Conservation (phyloP, 2,888 invertebrate species). For the Cryptops parisi region DNA sequence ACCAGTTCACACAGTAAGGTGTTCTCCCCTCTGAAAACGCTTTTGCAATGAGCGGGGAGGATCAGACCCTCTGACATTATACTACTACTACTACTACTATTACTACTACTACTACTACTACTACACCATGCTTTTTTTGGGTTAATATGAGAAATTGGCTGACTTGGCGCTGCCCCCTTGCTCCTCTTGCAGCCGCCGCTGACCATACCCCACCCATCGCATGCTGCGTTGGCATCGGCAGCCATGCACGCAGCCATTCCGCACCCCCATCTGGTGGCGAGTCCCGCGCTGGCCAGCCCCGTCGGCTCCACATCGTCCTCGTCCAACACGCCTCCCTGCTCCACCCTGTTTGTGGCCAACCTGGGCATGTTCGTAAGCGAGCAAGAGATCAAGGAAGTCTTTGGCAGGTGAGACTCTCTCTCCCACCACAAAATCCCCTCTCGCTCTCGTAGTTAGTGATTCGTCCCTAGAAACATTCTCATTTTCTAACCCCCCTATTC, state of each 20-base stretch:
- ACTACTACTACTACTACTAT: too few relatives aligned
- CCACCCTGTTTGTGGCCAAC: constrained; percentile 96
- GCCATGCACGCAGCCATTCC: constrained; percentile 58
- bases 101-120: too few relatives aligned
- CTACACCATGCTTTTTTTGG: too few relatives aligned
- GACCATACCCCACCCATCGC: constrained; percentile 44
- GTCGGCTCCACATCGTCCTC: constrained; percentile 56
- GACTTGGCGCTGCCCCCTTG: not conserved
- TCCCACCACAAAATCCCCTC: not conserved
- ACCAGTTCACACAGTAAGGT: too few relatives aligned
- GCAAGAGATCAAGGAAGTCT: constrained; percentile 95
- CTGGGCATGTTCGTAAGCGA: constrained; percentile 95
- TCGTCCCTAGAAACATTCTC: not conserved
- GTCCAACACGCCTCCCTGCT: constrained; percentile 66
- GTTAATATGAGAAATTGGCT: too few relatives aligned
- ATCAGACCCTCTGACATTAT: too few relatives aligned
- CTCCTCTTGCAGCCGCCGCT: constrained; percentile 38
- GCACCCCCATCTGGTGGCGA: constrained; percentile 63
- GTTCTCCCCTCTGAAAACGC: too few relatives aligned
- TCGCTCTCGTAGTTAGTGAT: not conserved
- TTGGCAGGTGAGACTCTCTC: constrained; percentile 62
- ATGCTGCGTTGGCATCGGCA: constrained; percentile 41
- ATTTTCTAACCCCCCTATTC: not conserved
- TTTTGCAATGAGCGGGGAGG: too few relatives aligned
- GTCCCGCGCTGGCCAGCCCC: constrained; percentile 79